Percentiles rank a stretch among this genome's conserved stretches.
Conservation (phyloP, 2,888 invertebrate species). For the Sarcophaga rosellei region DNA sequence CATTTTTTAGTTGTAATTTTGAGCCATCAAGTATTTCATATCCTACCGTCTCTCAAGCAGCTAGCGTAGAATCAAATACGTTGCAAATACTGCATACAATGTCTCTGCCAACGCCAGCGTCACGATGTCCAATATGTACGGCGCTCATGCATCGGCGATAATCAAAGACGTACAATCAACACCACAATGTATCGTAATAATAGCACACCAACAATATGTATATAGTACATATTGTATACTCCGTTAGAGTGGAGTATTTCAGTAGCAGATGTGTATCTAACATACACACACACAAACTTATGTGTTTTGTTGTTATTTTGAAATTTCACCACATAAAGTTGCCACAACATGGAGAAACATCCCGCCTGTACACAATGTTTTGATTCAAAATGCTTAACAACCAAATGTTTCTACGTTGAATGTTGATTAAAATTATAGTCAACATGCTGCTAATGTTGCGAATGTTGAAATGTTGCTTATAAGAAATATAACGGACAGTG, state of each 20-base stretch:
- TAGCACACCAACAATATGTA: not conserved
- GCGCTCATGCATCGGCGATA: too few species aligned
- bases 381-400: not conserved
- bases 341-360: not conserved
- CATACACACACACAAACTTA: not conserved
- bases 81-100: not conserved
- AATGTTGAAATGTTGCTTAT: too few species aligned
- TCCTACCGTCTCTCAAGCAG: not conserved
- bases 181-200: too few species aligned
- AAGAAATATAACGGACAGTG: too few species aligned
- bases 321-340: conserved; percentile 1
- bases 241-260: too few species aligned
- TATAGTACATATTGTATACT: too few species aligned
- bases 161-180: too few species aligned
- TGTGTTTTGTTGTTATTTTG: not conserved
- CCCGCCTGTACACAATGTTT: not conserved
- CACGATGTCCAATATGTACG: not conserved
- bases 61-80: not conserved
- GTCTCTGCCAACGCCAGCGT: conserved; percentile 7
- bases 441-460: too few species aligned
- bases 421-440: too few species aligned
- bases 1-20: not conserved
- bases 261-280: not conserved
- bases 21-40: not conserved
- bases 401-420: not conserved